A percentile compares a stretch with the other conserved stretches of the same genome.
Evolutionary conservation across 2,113 vertebrate genomes (phyloP).

Genomic region (Cepphus grylle): DNA sequence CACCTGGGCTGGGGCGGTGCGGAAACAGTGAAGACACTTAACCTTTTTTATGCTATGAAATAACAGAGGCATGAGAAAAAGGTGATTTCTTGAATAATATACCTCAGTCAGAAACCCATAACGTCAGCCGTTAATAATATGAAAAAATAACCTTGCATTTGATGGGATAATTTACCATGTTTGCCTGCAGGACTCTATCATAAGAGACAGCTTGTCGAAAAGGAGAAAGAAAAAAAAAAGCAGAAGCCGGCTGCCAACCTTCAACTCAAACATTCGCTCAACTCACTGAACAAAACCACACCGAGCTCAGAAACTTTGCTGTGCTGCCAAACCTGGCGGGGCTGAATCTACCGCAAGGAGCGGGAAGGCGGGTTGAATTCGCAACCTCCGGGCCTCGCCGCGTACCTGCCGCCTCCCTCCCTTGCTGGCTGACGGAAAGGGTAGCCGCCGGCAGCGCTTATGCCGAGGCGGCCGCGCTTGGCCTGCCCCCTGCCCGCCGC

Average conservation of each 20-base stretch:
- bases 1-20: rapidly evolving
- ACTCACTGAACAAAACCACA: neutral
- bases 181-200: neutral
- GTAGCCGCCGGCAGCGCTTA: neutral
- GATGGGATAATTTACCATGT: neutral
- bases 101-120: neutral
- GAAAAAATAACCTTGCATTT: neutral
- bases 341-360: neutral
- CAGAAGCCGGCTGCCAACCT: neutral
- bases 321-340: neutral
- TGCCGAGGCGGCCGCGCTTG: neutral
- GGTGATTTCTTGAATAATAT: neutral
- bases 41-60: neutral
- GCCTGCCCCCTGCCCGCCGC: neutral
- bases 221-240: neutral
- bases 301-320: neutral
- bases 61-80: neutral
- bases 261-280: neutral
- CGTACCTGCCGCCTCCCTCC: neutral
- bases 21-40: neutral
- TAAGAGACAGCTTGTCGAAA: neutral
- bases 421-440: neutral
- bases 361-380: neutral
- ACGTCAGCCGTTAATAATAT: neutral
- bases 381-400: neutral